Conservation (phyloP, 2,797 vertebrate species). For the Nannoperca australis region DNA sequence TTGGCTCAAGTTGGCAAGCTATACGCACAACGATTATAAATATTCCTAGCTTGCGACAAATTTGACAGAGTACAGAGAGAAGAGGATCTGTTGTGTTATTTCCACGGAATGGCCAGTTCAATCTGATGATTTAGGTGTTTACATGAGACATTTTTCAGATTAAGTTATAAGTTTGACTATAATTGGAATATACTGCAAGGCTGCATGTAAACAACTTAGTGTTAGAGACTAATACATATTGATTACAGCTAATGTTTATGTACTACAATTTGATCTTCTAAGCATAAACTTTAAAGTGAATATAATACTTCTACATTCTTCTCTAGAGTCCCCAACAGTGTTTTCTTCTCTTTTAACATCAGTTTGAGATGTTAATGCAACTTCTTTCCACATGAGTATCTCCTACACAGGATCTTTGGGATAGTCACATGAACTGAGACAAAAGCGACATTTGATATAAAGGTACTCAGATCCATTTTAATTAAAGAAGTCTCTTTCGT, state of each 20-base stretch:
- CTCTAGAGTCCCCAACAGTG: not conserved
- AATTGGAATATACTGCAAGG: conserved; percentile 34
- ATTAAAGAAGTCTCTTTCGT: conserved; percentile 69
- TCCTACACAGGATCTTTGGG: conserved; percentile 28
- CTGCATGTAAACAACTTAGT: conserved; percentile 25
- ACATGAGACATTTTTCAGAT: conserved; percentile 32
- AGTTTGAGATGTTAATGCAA: conserved; percentile 6
- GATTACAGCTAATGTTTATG: conserved; percentile 22
- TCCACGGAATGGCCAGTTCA: not conserved
- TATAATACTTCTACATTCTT: conserved; percentile 6
- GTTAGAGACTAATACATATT: conserved; percentile 41
- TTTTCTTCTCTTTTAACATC: conserved; percentile 23
- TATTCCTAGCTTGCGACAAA: conserved; percentile 17
- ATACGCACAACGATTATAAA: not conserved
- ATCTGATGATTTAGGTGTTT: conserved; percentile 38
- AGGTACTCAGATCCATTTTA: conserved; percentile 72
- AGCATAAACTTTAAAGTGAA: conserved; percentile 22
- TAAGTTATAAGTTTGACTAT: conserved; percentile 19
- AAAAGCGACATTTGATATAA: conserved; percentile 62
- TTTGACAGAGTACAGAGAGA: conserved; percentile 25
- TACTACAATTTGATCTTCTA: not conserved
- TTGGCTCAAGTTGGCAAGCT: not conserved
- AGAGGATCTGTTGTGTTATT: not conserved
- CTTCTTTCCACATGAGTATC: conserved; percentile 35
- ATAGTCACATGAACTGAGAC: conserved; percentile 47